A percentile compares a stretch with the other conserved stretches of the same genome.
Evolutionary conservation across 2,888 invertebrate species (phyloP).

Genomic region (Orgyia antiqua): DNA sequence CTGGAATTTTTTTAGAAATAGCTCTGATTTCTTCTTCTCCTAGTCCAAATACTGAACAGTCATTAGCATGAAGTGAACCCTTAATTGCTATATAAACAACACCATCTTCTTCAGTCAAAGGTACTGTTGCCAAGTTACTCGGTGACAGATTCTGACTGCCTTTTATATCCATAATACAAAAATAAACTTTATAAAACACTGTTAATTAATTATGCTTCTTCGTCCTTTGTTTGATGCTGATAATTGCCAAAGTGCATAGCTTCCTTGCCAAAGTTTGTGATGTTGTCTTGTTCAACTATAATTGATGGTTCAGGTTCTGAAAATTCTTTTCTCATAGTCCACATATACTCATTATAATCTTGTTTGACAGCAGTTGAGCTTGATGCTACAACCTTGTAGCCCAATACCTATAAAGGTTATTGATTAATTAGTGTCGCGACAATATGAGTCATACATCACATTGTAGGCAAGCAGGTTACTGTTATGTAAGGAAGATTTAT

Average conservation of each 20-base stretch:
- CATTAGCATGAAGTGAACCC: constrained; percentile 86
- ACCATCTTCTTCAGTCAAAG: constrained; percentile 71
- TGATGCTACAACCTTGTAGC: constrained; percentile 92
- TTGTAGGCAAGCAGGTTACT: constrained; percentile 4
- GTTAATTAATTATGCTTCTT: constrained; percentile 52
- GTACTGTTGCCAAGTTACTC: constrained; percentile 39
- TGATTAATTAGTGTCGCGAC: constrained; percentile 12
- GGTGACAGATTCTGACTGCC: constrained; percentile 47
- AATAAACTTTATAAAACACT: constrained; percentile 18
- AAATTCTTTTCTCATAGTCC: constrained; percentile 95
- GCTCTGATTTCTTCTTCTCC: constrained; percentile 84
- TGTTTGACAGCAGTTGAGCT: constrained; percentile 91
- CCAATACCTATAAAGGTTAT: constrained; percentile 80
- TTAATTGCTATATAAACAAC: constrained; percentile 87
- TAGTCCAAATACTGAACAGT: constrained; percentile 87
- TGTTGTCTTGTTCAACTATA: constrained; percentile 79
- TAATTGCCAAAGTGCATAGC: constrained; percentile 68
- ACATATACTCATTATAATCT: constrained; percentile 94
- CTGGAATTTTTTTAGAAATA: constrained; percentile 82
- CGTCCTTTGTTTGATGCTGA: constrained; percentile 63
- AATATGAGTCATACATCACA: constrained; percentile 22
- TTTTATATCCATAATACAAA: constrained; percentile 58
- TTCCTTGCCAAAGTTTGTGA: constrained; percentile 80
- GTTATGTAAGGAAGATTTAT: background rate
- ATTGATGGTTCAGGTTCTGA: constrained; percentile 87